phyloP scores from a whole-genome alignment of 1,140 invertebrate species.

The Pseudomyrmex gracilis region DNA sequence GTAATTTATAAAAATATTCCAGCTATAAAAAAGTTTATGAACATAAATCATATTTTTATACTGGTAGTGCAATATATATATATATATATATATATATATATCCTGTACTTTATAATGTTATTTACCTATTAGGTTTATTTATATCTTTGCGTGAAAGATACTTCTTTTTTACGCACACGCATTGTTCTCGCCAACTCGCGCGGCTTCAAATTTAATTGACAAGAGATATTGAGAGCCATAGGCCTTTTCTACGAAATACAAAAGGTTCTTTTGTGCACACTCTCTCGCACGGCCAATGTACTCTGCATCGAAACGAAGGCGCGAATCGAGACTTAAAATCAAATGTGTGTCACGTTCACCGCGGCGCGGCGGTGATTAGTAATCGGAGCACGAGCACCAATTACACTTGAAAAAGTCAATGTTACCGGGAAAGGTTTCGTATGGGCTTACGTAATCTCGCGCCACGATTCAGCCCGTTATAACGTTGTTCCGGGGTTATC shows the following conservation, averaged over 20 bases:
- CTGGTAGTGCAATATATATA: no score
- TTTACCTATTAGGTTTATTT: no score
- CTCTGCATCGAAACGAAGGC: conserved; percentile 20
- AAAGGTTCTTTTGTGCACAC: not conserved
- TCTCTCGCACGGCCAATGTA: conserved; percentile 39
- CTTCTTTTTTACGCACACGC: no score
- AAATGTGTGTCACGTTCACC: conserved; percentile 74
- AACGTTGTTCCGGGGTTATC: conserved; percentile 64
- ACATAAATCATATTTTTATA: no score
- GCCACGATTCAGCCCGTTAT: conserved; percentile 44
- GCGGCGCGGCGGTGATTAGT: conserved; percentile 65
- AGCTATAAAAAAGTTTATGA: not conserved
- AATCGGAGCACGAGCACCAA: conserved; percentile 71
- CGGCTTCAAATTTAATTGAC: conserved; percentile 3
- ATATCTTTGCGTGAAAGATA: no score
- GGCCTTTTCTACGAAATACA: not conserved
- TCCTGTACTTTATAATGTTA: no score
- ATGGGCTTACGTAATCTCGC: conserved; percentile 61
- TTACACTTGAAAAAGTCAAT: conserved; percentile 75
- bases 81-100: no score
- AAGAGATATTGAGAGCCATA: not conserved
- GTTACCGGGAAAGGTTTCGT: conserved; percentile 68
- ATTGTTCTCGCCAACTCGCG: not conserved
- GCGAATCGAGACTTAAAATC: conserved; percentile 61
- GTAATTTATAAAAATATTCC: not conserved